Evolutionary conservation across 2,113 vertebrate genomes (phyloP), one percentile per base, ranked within the genome.

Genomic region (Fregetta grallaria): DNA sequence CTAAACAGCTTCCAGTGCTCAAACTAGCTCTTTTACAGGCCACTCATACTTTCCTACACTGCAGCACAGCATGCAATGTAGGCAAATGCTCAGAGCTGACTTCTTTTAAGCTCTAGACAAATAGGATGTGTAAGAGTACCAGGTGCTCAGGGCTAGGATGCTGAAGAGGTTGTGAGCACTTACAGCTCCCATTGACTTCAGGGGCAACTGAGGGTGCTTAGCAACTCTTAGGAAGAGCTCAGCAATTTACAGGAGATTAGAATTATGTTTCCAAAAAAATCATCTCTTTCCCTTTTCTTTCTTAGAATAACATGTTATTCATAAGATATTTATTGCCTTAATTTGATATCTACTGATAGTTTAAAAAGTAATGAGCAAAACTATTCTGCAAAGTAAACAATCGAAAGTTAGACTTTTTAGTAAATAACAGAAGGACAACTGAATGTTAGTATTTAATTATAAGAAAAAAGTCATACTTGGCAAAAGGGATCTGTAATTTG

Each of bases 41-140:
- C 19, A 36, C 23, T 65, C 14, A 3, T 30, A 11, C 11, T 86
- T 67, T 84, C 59, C 53, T 30, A 32, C 19, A 14, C 7, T 32
- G 5, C 63, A 86, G 25, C 49, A 68, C 27, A 72, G 49, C 27
- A 25, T 30, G 4, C 20, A 67, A 7, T 8, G 3, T 20, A 63
- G 21, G 30, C 13, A 88, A 53, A 34, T 53, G 23, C 38, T 82
- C 45, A 17, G 26, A 66, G 8, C 11, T 77, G 38, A 83, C 42
- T 55, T 73, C 20, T 80, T 81, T 45, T 14, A 67, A 81, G 36
- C 9, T 32, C 12, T 40, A 53, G 68, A 62, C n/a, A 72, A 73
- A 36, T 3, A n/a, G 0, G 1, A 16, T 22, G 9, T 0, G 0
- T 55, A 49, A 62, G 29, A 72, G 13, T 27, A 40, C 16, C 36